Percentiles rank a stretch among this genome's conserved stretches.
These are phyloP conservation scores for Melopsittacus undulatus DNA, from an alignment of 2,797 vertebrate genomes.

Conservation along the genomic window DNA sequence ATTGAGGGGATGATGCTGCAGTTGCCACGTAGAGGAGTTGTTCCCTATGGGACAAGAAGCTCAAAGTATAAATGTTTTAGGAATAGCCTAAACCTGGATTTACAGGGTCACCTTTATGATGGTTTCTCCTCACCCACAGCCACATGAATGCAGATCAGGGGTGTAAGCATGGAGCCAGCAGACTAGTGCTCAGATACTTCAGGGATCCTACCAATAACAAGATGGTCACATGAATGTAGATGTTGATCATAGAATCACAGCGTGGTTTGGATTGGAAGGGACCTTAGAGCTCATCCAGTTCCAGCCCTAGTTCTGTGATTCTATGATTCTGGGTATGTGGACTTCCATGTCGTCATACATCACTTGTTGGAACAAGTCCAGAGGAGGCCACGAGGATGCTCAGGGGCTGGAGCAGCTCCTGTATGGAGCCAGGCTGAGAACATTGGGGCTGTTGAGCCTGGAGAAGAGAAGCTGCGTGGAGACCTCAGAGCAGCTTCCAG, in stretches of 20 bases:
- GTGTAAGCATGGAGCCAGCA: background rate
- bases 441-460: no score
- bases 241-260: background rate
- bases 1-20: background rate
- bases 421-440: no score
- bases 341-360: background rate
- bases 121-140: background rate
- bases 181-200: background rate
- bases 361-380: no score
- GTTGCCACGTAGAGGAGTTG: rapidly evolving
- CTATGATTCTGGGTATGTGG: background rate
- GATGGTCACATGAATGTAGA: rapidly evolving
- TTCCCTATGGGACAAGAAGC: background rate
- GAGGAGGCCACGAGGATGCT: no score
- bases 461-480: no score
- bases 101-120: background rate
- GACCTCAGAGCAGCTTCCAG: no score
- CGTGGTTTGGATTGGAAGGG: background rate
- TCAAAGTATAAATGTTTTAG: background rate
- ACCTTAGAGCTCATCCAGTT: background rate
- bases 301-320: background rate
- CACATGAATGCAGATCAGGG: background rate
- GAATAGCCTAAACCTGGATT: background rate
- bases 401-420: no score
- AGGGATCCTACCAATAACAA: background rate